phyloP scores from a whole-genome alignment of 2,888 invertebrate genomes.

The Oxyscelio sp. region DNA sequence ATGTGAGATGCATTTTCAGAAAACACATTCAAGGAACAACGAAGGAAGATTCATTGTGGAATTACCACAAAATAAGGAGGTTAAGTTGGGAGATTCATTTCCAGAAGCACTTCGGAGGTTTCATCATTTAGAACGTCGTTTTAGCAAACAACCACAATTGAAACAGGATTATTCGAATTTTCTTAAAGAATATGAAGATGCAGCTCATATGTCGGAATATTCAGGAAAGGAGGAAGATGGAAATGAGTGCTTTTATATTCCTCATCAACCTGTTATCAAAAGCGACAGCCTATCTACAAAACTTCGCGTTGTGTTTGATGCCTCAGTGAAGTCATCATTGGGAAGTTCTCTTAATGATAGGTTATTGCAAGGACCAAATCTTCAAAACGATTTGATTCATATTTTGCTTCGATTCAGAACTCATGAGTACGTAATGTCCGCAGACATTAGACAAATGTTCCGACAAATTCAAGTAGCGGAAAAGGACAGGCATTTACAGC shows the following conservation, averaged over 20 bases:
- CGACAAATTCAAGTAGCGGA: no score
- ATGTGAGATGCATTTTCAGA: constrained; percentile 49
- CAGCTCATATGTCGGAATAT: constrained; percentile 40
- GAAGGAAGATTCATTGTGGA: constrained; percentile 53
- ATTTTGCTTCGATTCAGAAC: constrained; percentile 1
- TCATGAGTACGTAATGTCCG: no score
- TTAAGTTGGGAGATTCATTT: constrained; percentile 48
- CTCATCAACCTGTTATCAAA: constrained; percentile 26
- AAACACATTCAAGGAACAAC: constrained; percentile 3
- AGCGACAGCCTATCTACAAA: constrained; percentile 8
- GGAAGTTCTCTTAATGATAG: neutral
- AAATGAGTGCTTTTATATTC: constrained; percentile 21
- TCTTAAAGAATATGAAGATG: constrained; percentile 51
- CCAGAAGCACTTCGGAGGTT: constrained; percentile 45
- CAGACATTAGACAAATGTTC: no score
- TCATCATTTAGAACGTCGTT: constrained; percentile 35
- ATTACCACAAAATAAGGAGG: constrained; percentile 18
- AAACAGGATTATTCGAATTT: constrained; percentile 52
- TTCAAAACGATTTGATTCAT: no score
- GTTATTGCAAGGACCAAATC: no score
- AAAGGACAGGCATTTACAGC: no score
- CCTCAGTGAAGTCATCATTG: constrained; percentile 7
- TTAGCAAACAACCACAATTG: constrained; percentile 26
- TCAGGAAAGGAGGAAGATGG: neutral
- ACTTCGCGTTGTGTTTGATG: constrained; percentile 22